These are phyloP conservation scores for Myopa testacea DNA, from an alignment of 2,888 invertebrate species.

Conservation along the genomic window DNA sequence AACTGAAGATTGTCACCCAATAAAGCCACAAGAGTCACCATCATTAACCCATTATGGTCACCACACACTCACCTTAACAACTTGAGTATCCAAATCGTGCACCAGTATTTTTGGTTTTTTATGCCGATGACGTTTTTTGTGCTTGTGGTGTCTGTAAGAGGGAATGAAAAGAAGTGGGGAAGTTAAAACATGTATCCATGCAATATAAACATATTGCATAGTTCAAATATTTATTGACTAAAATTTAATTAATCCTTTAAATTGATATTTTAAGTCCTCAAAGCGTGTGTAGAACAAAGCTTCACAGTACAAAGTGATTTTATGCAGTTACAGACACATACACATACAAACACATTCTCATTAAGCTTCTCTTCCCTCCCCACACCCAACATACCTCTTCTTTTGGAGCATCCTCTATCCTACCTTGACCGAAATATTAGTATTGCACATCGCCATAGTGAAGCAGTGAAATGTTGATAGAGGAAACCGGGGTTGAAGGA, in stretches of 20 bases:
- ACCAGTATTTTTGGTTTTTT: conserved; percentile 69
- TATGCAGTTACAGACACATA: no score
- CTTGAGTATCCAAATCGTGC: conserved; percentile 68
- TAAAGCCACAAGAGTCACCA: background rate
- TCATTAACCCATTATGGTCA: no score
- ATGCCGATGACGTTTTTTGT: conserved; percentile 68
- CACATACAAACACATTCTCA: no score
- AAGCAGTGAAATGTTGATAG: no score
- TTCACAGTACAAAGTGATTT: background rate
- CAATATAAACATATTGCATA: no score
- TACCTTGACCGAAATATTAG: no score
- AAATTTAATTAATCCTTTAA: background rate
- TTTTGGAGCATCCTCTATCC: no score
- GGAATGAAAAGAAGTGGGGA: background rate
- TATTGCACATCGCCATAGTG: no score
- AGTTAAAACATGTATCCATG: no score
- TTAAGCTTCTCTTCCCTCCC: no score
- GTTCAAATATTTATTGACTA: background rate
- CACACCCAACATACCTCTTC: no score
- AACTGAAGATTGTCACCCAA: background rate
- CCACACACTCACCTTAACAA: conserved; percentile 63
- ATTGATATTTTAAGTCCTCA: background rate
- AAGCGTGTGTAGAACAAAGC: background rate
- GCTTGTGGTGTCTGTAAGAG: conserved; percentile 63
- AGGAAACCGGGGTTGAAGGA: no score